These are phyloP conservation scores for Sminthurides aquaticus DNA, from an alignment of 2,888 invertebrate species.

Conservation along the genomic window DNA sequence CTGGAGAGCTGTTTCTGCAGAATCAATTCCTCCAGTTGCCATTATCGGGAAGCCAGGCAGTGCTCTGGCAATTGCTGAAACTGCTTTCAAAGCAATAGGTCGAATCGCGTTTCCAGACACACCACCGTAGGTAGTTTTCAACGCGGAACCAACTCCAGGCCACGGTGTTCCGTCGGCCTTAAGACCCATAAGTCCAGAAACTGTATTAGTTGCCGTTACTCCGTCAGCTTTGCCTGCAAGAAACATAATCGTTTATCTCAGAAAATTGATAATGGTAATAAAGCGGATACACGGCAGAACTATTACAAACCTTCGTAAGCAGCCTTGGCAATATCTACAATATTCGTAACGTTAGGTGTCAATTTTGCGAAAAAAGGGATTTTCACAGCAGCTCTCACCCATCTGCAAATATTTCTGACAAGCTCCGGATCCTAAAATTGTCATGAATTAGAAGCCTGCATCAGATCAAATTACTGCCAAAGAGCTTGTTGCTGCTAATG, in stretches of 20 bases:
- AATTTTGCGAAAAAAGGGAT: conserved; percentile 96
- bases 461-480: too few species aligned
- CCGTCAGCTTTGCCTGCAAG: conserved; percentile 79
- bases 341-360: conserved; percentile 95
- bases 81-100: conserved; percentile 84
- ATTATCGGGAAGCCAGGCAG: conserved; percentile 85
- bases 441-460: too few species aligned
- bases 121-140: conserved; percentile 86
- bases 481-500: too few species aligned
- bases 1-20: conserved; percentile 90
- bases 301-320: conserved; percentile 86
- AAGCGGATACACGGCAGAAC: too few species aligned
- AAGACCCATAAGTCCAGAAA: conserved; percentile 87
- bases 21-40: conserved; percentile 95
- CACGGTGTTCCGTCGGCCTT: conserved; percentile 75
- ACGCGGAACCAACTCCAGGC: conserved; percentile 77
- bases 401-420: conserved; percentile 79
- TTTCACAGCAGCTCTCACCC: conserved; percentile 77
- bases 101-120: conserved; percentile 89
- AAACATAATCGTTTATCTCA: conserved; percentile 1
- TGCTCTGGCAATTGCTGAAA: conserved; percentile 75
- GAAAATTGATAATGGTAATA: not conserved
- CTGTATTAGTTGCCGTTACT: conserved; percentile 95
- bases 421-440: conserved; percentile 68
- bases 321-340: conserved; percentile 77